Base-by-base conservation (phyloP, 2,113 vertebrate species). In the Aythya baeri region DNA sequence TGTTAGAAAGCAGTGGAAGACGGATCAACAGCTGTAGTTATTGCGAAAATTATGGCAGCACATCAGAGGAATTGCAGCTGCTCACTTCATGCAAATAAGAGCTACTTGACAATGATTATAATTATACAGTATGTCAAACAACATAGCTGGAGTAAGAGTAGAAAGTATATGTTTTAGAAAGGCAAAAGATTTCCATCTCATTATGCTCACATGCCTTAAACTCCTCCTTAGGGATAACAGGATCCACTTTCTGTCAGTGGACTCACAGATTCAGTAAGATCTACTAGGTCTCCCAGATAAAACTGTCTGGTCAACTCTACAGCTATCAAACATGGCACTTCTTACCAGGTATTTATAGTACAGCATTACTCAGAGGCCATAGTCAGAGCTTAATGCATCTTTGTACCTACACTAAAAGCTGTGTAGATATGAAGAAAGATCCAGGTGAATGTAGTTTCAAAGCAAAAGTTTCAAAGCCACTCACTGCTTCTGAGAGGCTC, bases 21-120 rank as follows among this genome's bases (percentile, higher is more conserved):
- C 49, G 63, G 41, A 95, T 91, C 81, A 80, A 95, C 78, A 95
- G 94, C 83, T 96, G 92, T 54, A 92, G 91, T 54, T 82, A 91
- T 81, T 78, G 93, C 57, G 73, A 90, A 86, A 96, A 94, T 86
- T 86, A 94, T 79, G 92, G 91, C 75, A 96, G 78, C 23, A 80
- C 71, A 95, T 89, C 79, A 94, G 85, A 95, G 83, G 59, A 96
- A 86, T 7, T 91, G 74, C 94, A 96, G 95, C 91, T 97, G 93
- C 84, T 83, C 86, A 75, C 63, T 75, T 91, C 84, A 94, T 73
- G 88, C 89, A 93, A 94, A 83, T 83, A 68, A 83, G 32, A 95
- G 83, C 73, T 83, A 74, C 91, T 95, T 83, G 76, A 95, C 81
- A 93, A 72, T 86, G 93, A 78, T 89, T 94, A 17, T 94, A 94